Evolutionary conservation across 2,888 invertebrate genomes (phyloP), one percentile per base, ranked within the genome.

Genomic region (Himalopsyche anomala): DNA sequence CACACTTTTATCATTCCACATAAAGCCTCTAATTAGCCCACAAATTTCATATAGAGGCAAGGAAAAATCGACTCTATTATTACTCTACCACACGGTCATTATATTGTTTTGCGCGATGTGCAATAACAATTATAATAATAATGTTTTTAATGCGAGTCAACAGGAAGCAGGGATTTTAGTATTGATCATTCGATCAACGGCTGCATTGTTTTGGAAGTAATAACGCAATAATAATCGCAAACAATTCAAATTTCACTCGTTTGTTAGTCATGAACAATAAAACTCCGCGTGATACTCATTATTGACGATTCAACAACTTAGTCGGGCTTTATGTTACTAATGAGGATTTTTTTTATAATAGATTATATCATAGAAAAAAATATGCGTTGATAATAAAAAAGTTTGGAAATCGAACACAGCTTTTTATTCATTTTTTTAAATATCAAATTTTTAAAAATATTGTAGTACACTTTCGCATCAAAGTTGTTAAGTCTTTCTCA

Each of bases 21-120:
- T 38, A 28, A 62, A 62, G 19, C 36, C 15, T 15, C 74, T 74
- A 74, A 74, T 74, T 74, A 74, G 74, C 19, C 36, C 36, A 12
- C 74, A 74, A 74, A 74, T 74, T 74, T 74, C 38, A 74, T 19
- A 12, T 3, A 15, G 45, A 11, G 51, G 15, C 51, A 51, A 51
- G 38, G 74, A 74, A 74, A 74, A 74, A 74, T 74, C 74, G 12
- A 74, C 74, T 74, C 74, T 36, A 74, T 74, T 74, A 36, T 74
- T 36, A 12, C 12, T 74, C 74, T 9, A 74, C 38, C 36, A 74
- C 28, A 62, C 6, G 11, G 9, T 62, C 19, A 19, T n/a, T 19
- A 28, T 62, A 28, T 8, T 62, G n/a, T 62, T 28, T 19, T 62
- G 8, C 28, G 62, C 19, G 62, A 28, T 51, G 6, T 38, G 74